These are phyloP conservation scores for Cassiopea xamachana DNA, from an alignment of 30 jellyfish, hydroid and myxozoan species.

Conservation along the genomic window DNA sequence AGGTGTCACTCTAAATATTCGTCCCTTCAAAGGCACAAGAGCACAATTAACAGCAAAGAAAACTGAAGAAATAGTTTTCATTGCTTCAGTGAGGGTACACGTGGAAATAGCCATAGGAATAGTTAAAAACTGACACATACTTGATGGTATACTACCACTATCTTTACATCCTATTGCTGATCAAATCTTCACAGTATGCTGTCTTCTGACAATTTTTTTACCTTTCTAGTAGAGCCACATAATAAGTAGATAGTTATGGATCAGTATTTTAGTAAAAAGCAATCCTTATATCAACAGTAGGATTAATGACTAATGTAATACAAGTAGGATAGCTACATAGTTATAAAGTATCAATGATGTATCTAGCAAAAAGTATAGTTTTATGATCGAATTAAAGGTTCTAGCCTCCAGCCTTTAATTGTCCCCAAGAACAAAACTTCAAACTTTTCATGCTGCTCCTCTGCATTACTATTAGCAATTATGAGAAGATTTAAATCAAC, in stretches of 20 bases:
- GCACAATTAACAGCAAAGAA: slow-evolving; percentile 69
- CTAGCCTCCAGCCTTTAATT: too few species aligned
- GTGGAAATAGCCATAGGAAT: slow-evolving; percentile 64
- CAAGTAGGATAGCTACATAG: background rate
- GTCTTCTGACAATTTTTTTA: slow-evolving; percentile 35
- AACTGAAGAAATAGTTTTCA: slow-evolving; percentile 39
- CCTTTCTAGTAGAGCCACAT: background rate
- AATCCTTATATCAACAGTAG: background rate
- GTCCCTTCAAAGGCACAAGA: slow-evolving; percentile 51
- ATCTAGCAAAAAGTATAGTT: too few species aligned
- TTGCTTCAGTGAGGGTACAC: slow-evolving; percentile 57
- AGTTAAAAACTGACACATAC: slow-evolving; percentile 51
- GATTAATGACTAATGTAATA: too few species aligned
- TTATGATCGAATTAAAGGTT: too few species aligned
- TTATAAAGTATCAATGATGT: too few species aligned
- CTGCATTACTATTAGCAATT: too few species aligned
- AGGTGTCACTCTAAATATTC: slow-evolving; percentile 60
- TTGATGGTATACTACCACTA: slow-evolving; percentile 49
- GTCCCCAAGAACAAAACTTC: background rate
- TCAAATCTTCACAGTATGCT: slow-evolving; percentile 51
- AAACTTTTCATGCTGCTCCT: too few species aligned
- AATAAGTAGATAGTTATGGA: background rate
- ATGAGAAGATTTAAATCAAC: too few species aligned
- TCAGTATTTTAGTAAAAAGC: background rate
- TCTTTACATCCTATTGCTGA: slow-evolving; percentile 26